A percentile compares a stretch with the other conserved stretches of the same genome.
phyloP scores from a whole-genome alignment of 2,888 invertebrate species.

The Caradrina clavipalpis region DNA sequence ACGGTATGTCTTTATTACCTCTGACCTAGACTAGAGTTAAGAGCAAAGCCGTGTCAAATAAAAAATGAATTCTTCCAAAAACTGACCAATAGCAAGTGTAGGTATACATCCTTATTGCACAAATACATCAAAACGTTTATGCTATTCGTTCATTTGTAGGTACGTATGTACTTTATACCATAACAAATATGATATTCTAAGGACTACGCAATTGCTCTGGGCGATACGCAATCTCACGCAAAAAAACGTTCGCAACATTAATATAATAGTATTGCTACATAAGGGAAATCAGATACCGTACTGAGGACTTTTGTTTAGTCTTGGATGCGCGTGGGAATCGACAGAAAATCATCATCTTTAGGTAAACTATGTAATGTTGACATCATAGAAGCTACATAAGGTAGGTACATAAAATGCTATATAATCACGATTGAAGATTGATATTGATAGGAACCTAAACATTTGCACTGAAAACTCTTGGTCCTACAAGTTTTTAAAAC shows the following conservation, averaged over 20 bases:
- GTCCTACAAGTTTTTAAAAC: no score
- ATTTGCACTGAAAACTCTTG: no score
- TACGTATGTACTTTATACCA: neutral
- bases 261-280: slow-evolving; percentile 68
- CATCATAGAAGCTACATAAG: slow-evolving; percentile 3
- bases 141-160: slow-evolving; percentile 4
- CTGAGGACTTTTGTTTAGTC: slow-evolving; percentile 58
- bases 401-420: neutral
- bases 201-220: slow-evolving; percentile 44
- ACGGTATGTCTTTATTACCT: no score
- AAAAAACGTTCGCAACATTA: slow-evolving; percentile 53
- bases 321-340: slow-evolving; percentile 81
- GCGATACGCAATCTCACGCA: slow-evolving; percentile 60
- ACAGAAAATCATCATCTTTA: slow-evolving; percentile 70
- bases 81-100: neutral
- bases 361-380: slow-evolving; percentile 60
- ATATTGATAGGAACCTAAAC: no score
- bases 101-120: neutral
- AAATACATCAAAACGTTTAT: neutral
- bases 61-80: neutral
- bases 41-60: no score
- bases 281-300: slow-evolving; percentile 72
- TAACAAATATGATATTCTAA: slow-evolving; percentile 53
- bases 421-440: neutral
- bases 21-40: no score